A percentile compares a stretch with the other conserved stretches of the same genome.
Conservation (phyloP, 2,113 vertebrate species). For the Todiramphus saurophagus region DNA sequence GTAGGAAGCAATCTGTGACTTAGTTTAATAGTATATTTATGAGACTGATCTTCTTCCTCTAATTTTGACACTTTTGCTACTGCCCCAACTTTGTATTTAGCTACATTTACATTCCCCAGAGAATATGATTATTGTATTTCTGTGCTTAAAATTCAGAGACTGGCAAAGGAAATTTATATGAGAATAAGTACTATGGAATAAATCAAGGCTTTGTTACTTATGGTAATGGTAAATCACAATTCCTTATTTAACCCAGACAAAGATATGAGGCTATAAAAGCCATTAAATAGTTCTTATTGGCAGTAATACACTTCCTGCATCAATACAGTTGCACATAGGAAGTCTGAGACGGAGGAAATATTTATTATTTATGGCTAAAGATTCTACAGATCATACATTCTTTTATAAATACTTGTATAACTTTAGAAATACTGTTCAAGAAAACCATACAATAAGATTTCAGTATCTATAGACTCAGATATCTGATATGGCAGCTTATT, state of each 20-base stretch:
- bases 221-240: background rate
- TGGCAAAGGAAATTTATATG: background rate
- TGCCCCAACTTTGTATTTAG: background rate
- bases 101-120: background rate
- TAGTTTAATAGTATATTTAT: background rate
- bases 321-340: background rate
- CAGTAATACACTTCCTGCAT: background rate
- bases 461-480: background rate
- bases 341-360: background rate
- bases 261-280: background rate
- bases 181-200: background rate
- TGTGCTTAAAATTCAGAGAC: background rate
- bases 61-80: background rate
- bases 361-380: background rate
- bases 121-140: background rate
- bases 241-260: background rate
- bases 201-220: background rate
- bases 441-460: background rate
- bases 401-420: background rate
- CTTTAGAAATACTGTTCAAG: background rate
- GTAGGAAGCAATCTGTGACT: background rate
- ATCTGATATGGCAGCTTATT: background rate
- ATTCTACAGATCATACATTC: background rate
- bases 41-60: background rate
- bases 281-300: background rate